Evolutionary conservation across 2,888 invertebrate species (phyloP), one percentile per base, ranked within the genome.

Genomic region (Lucinisca nassula): DNA sequence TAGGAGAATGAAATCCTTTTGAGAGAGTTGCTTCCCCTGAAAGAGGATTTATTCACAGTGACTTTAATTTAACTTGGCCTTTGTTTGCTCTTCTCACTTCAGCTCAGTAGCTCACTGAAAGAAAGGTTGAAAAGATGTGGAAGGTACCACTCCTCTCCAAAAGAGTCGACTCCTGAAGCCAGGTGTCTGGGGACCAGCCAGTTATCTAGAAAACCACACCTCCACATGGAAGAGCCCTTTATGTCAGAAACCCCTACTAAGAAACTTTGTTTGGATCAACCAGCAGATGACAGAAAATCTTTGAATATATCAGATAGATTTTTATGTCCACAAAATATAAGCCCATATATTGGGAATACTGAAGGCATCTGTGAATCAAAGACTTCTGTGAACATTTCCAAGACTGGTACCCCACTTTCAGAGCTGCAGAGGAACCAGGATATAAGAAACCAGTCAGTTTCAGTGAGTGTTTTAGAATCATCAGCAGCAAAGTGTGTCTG

Each of bases 51-150:
- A n/a, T n/a, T n/a, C n/a, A n/a, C n/a, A n/a, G n/a, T n/a, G n/a
- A n/a, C n/a, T n/a, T n/a, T n/a, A n/a, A n/a, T n/a, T n/a, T n/a
- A n/a, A n/a, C n/a, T n/a, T n/a, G n/a, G n/a, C n/a, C n/a, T n/a
- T n/a, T n/a, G n/a, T n/a, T n/a, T n/a, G n/a, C n/a, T n/a, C n/a
- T n/a, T n/a, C n/a, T 58, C 35, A 17, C 17, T 89, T 35, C 90
- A 94, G 93, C 80, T 94, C 78, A 94, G 94, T 87, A 89, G 92
- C 61, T 84, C 90, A 49, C 84, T 94, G 37, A 92, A 92, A 78
- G 93, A 94, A 58, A 85, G 93, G 55, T 81, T 94, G 67, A 94
- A 94, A 82, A 90, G 90, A 87, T 94, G 93, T 92, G 94, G 94
- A 1, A 88, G 94, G 24, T 94, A 94, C 84, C 93, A 94, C 85